Percentiles rank a stretch among this genome's conserved stretches.
Conservation (phyloP, 1,140 invertebrate species). For the Apolygus lucorum region DNA sequence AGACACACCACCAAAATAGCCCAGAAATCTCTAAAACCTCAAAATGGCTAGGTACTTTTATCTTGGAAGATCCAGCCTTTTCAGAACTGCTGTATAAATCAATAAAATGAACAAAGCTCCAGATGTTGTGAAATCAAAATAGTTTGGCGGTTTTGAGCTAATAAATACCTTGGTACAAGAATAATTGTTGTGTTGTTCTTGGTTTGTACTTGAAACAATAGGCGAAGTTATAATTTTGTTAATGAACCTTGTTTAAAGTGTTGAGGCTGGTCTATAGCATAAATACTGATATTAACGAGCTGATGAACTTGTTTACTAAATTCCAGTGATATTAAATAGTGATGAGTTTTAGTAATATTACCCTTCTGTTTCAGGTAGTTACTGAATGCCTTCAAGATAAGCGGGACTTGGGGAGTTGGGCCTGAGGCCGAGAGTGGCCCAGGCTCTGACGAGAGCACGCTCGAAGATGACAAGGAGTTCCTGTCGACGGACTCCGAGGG, state of each 20-base stretch:
- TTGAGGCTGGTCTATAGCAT: too few species aligned
- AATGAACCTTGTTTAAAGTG: too few species aligned
- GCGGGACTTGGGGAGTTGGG: constrained; percentile 11
- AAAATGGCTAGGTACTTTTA: too few species aligned
- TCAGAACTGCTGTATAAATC: too few species aligned
- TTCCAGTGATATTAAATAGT: neutral
- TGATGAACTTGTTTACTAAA: neutral
- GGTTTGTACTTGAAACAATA: neutral
- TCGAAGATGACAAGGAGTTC: constrained; percentile 77
- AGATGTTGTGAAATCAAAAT: too few species aligned
- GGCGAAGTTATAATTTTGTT: neutral
- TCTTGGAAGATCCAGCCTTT: too few species aligned
- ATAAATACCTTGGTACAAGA: too few species aligned
- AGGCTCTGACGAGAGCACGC: constrained; percentile 65
- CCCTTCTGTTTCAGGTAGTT: neutral
- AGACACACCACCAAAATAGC: too few species aligned
- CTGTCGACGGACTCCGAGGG: constrained; percentile 94
- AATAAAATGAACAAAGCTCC: too few species aligned
- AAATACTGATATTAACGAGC: neutral
- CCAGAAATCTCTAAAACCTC: too few species aligned
- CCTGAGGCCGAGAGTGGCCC: constrained; percentile 33
- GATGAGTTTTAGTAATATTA: neutral
- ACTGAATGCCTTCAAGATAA: neutral
- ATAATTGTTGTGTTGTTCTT: neutral
- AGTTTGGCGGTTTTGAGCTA: too few species aligned